Evolutionary conservation across 1,140 invertebrate species (phyloP).

Genomic region (Nilaparvata lugens): DNA sequence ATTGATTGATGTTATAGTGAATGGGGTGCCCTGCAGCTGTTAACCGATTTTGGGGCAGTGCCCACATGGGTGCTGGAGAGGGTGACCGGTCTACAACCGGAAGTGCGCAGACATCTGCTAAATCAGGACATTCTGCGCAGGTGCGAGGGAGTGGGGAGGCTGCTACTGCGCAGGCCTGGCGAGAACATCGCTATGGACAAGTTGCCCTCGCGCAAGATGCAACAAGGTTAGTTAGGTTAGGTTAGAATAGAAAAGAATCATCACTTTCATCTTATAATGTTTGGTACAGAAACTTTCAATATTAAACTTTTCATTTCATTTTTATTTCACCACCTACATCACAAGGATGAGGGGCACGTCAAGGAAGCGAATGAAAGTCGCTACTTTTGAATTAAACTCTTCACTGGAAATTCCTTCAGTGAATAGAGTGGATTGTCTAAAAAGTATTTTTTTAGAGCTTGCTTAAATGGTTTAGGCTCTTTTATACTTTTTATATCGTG

Average conservation of each 20-base stretch:
- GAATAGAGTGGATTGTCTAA: no score
- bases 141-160: constrained; percentile 68
- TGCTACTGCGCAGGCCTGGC: constrained; percentile 62
- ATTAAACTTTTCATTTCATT: no score
- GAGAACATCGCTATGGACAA: constrained; percentile 55
- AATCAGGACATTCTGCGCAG: constrained; percentile 53
- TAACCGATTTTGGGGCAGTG: constrained; percentile 65
- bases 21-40: constrained; percentile 53
- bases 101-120: constrained; percentile 52
- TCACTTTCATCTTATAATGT: neutral
- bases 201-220: constrained; percentile 1
- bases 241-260: no score
- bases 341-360: no score
- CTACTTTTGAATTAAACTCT: no score
- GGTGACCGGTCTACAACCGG: constrained; percentile 38
- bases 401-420: no score
- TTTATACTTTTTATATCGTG: no score
- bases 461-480: no score
- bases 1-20: constrained; percentile 37
- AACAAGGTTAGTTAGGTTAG: no score
- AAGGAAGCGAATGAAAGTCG: no score
- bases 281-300: neutral
- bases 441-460: no score
- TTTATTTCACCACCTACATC: no score
- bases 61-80: constrained; percentile 55